phyloP scores from a whole-genome alignment of 2,797 vertebrate species.

The Oophaga sylvatica region DNA sequence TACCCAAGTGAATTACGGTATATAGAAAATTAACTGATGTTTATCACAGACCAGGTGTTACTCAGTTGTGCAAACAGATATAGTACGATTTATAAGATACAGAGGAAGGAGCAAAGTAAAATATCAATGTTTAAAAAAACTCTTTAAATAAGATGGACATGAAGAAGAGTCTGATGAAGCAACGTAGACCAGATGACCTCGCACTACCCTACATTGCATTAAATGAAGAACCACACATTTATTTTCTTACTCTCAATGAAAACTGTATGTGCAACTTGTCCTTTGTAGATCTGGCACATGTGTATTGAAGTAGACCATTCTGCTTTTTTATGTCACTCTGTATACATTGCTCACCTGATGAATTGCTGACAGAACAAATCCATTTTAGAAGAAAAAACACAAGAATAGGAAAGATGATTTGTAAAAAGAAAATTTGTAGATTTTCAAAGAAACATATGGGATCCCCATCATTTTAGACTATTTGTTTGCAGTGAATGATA shows the following conservation, averaged over 20 bases:
- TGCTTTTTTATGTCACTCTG: neutral
- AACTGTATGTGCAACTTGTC: neutral
- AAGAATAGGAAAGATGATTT: neutral
- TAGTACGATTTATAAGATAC: slow-evolving; percentile 2
- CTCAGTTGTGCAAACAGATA: slow-evolving; percentile 37
- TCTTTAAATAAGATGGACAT: neutral
- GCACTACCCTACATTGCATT: neutral
- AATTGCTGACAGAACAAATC: neutral
- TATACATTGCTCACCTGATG: neutral
- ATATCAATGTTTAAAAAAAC: neutral
- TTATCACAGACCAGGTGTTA: slow-evolving; percentile 36
- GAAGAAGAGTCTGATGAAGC: neutral
- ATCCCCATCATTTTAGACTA: neutral
- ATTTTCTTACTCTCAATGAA: neutral
- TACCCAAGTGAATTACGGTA: slow-evolving; percentile 5
- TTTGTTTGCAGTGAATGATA: neutral
- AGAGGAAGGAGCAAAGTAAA: neutral
- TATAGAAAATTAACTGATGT: slow-evolving; percentile 36
- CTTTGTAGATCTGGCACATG: neutral
- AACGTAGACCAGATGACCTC: neutral
- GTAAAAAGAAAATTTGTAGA: neutral
- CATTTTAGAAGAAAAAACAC: neutral
- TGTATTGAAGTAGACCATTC: neutral
- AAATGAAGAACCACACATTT: neutral
- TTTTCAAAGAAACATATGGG: neutral